Conservation (phyloP, 2,113 vertebrate species). For the Dicerorhinus sumatrensis region DNA sequence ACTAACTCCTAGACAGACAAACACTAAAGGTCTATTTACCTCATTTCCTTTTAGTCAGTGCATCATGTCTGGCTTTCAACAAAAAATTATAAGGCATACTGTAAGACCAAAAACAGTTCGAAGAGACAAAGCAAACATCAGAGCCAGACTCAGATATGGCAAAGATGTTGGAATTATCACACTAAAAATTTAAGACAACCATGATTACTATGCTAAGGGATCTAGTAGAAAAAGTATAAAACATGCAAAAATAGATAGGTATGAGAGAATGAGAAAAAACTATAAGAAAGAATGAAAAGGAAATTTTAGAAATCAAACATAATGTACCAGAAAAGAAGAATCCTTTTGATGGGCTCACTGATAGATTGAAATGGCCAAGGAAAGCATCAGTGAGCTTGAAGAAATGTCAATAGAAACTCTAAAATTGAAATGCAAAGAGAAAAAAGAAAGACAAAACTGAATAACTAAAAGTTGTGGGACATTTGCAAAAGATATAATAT, state of each 20-base stretch:
- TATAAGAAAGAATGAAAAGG: not conserved
- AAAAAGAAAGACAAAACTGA: not conserved
- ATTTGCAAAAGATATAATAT: not conserved
- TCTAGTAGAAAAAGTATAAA: not conserved
- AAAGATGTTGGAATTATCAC: not conserved
- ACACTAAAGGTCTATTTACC: not conserved
- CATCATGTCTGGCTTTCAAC: not conserved
- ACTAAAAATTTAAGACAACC: not conserved
- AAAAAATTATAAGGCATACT: not conserved
- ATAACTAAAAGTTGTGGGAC: not conserved
- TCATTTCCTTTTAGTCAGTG: not conserved
- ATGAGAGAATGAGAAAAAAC: not conserved
- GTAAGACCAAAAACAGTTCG: not conserved
- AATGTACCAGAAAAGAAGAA: not conserved
- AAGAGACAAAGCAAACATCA: not conserved
- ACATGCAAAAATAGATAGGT: not conserved
- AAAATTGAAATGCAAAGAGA: not conserved
- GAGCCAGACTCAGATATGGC: not conserved
- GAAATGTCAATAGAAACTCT: not conserved
- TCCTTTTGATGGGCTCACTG: not conserved
- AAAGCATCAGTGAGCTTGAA: not conserved
- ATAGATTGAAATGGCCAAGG: not conserved
- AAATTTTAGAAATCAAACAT: not conserved
- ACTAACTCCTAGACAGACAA: not conserved
- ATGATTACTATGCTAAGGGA: not conserved